Evolutionary conservation across 2,797 vertebrate species (phyloP).

Genomic region (Sardinella longiceps): DNA sequence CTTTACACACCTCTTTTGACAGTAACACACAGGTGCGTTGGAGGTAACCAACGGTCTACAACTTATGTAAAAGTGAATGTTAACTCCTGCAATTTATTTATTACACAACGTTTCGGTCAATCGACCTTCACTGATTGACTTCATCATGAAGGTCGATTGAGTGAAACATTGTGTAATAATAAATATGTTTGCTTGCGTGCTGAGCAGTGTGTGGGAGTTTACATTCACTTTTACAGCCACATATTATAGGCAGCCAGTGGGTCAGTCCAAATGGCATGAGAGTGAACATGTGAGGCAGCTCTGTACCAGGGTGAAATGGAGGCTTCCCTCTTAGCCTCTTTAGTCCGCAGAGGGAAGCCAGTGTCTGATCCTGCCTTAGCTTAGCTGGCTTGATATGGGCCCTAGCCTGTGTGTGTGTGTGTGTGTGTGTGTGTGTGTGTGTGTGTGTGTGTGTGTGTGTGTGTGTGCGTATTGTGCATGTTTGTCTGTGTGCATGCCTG

Average conservation of each 20-base stretch:
- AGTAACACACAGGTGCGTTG: no score
- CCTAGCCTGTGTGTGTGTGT: background rate
- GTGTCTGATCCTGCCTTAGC: background rate
- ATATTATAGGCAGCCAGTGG: background rate
- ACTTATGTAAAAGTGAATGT: no score
- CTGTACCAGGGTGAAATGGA: conserved; percentile 2
- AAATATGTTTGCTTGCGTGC: no score
- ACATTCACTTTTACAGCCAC: no score
- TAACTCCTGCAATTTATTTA: no score
- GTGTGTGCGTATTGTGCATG: background rate
- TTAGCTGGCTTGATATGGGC: conserved; percentile 16
- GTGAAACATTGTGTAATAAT: no score
- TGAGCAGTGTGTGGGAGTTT: no score
- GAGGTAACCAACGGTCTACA: no score
- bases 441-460: background rate
- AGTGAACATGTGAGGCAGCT: conserved; percentile 7
- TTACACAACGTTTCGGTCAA: no score
- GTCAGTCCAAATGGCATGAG: background rate
- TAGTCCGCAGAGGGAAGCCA: background rate
- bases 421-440: background rate
- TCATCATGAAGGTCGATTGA: no score
- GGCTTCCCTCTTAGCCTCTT: background rate
- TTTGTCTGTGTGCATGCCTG: background rate
- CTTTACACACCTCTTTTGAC: no score
- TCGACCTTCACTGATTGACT: no score